Base-by-base conservation (phyloP, 1,140 invertebrate species). In the Trissolcus basalis region DNA sequence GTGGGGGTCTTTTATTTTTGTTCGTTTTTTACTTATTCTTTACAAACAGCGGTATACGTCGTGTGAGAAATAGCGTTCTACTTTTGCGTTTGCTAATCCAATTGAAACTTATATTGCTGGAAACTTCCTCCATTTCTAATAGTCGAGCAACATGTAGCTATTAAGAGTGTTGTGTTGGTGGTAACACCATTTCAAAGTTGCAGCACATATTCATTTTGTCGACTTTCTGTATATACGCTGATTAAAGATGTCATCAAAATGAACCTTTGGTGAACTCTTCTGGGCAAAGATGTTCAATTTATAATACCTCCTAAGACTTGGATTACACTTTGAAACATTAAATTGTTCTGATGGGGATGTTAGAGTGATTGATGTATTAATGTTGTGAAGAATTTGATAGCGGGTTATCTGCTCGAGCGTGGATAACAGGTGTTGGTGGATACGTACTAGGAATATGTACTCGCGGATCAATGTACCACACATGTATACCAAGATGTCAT, bases 31-130 rank as follows among this genome's bases (percentile, higher is more conserved):
- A 55, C 61, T 67, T 65, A 64, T 54, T 70, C 65, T 49, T 56
- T 49, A 68, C 75, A 69, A 78, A 77, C 67, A 69, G 47, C 70
- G 71, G 43, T 68, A 67, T 73, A 74, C 58, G 55, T 56, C 47
- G 48, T 36, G 56, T 63, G 55, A 70, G 48, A 78, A 77, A 72
- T 69, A 65, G 59, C 70, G 60, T 71, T 69, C 56, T 69, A 68
- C 74, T 80, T 76, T 68, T 36, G 61, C 15, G 32, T 64, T 51
- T 74, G 75, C 77, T 82, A 82, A 78, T 79, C 75, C 79, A 77
- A 77, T 79, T 71, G 74, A 77, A 80, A 82, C 73, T 82, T 82
- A 60, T 78, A 75, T 75, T 48, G 71, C 67, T 55, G 48, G 69
- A 81, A 82, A 82, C 67, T 80, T 79, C 35, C 16, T 67, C 67